Conservation (phyloP, 1,140 invertebrate species). For the Dryas iulia region DNA sequence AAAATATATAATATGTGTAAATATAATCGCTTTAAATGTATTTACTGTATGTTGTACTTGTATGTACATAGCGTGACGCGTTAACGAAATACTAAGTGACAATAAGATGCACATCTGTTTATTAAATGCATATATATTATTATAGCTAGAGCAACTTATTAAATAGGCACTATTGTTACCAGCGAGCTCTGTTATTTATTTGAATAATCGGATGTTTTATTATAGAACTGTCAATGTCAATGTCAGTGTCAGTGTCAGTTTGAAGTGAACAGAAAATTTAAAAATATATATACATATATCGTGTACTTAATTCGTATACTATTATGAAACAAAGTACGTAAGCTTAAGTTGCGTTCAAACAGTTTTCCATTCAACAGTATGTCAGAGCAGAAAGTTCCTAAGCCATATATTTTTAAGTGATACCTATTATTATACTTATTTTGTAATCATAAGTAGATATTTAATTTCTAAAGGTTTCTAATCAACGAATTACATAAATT, state of each 20-base stretch:
- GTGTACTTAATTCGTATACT: slow-evolving; percentile 1
- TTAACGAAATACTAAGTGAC: slow-evolving; percentile 56
- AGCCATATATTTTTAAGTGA: slow-evolving; percentile 64
- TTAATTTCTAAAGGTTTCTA: slow-evolving; percentile 73
- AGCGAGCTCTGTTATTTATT: slow-evolving; percentile 23
- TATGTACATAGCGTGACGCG: slow-evolving; percentile 9
- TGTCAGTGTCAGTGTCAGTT: not conserved
- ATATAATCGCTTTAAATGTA: slow-evolving; percentile 55
- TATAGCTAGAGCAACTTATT: slow-evolving; percentile 29
- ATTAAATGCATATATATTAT: slow-evolving; percentile 40
- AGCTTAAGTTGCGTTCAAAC: not conserved
- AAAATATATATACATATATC: not conserved
- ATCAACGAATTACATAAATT: slow-evolving; percentile 74
- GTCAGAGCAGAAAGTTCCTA: slow-evolving; percentile 75
- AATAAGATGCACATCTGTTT: slow-evolving; percentile 70
- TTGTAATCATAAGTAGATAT: slow-evolving; percentile 70
- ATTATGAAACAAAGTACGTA: not conserved
- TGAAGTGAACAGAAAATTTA: not conserved
- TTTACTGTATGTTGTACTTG: slow-evolving; percentile 8
- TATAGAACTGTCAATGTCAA: not conserved
- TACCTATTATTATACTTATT: slow-evolving; percentile 65
- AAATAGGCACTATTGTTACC: slow-evolving; percentile 18
- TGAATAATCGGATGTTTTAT: slow-evolving; percentile 17
- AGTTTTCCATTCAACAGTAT: slow-evolving; percentile 42
- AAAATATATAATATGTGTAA: slow-evolving; percentile 58